Conservation (phyloP, 1,140 invertebrate species). For the Caenorhabditis remanei region DNA sequence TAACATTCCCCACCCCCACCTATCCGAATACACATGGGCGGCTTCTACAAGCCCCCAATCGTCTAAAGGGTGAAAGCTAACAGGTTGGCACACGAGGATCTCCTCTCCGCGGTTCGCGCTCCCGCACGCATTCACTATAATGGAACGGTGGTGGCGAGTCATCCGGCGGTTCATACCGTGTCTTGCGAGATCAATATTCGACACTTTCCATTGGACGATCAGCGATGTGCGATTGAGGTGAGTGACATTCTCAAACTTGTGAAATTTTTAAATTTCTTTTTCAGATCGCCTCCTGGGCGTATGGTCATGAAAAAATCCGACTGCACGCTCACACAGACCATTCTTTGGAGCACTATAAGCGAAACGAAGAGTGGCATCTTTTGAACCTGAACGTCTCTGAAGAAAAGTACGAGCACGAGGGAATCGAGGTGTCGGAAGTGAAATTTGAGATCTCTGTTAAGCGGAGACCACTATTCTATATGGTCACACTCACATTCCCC, state of each 20-base stretch:
- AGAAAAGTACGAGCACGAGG: conserved; percentile 72
- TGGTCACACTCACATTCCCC: conserved; percentile 72
- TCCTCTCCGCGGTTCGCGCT: conserved; percentile 69
- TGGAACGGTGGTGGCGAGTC: conserved; percentile 71
- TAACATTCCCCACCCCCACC: background rate
- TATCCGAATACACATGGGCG: background rate
- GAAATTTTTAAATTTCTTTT: background rate
- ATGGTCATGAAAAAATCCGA: conserved; percentile 71
- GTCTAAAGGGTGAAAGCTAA: conserved; percentile 69
- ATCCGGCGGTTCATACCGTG: conserved; percentile 73
- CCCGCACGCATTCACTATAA: conserved; percentile 69
- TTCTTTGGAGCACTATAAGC: conserved; percentile 70
- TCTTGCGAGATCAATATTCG: conserved; percentile 74
- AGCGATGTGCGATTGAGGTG: conserved; percentile 72
- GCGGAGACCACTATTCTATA: conserved; percentile 73
- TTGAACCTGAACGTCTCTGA: conserved; percentile 71
- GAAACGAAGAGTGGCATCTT: conserved; percentile 73
- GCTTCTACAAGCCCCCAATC: conserved; percentile 58
- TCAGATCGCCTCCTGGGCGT: conserved; percentile 73
- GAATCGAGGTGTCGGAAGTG: conserved; percentile 72
- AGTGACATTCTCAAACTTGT: background rate
- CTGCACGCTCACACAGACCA: conserved; percentile 70
- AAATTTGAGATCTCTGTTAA: conserved; percentile 71
- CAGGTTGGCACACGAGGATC: conserved; percentile 73
- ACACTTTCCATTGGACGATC: conserved; percentile 73